phyloP scores from a whole-genome alignment of 2,113 vertebrate genomes.

The Nerophis ophidion region DNA sequence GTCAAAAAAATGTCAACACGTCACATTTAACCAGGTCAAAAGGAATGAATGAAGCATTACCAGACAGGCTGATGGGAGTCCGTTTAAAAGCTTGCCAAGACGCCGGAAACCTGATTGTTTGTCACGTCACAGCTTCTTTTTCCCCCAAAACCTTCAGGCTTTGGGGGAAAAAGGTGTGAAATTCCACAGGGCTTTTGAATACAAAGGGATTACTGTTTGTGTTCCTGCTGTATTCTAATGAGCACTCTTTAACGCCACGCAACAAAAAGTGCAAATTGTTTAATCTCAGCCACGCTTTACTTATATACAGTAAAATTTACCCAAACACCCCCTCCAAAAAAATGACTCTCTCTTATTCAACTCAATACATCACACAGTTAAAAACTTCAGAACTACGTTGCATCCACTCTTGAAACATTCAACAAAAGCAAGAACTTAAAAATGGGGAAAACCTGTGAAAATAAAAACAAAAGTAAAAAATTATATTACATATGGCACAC shows the following conservation, averaged over 20 bases:
- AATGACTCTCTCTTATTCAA: slow-evolving; percentile 45
- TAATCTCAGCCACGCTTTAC: slow-evolving; percentile 72
- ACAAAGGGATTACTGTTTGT: slow-evolving; percentile 38
- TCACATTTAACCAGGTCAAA: not conserved
- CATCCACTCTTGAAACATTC: slow-evolving; percentile 56
- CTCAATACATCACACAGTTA: slow-evolving; percentile 42
- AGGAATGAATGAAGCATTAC: not conserved
- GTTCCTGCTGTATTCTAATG: too few relatives aligned
- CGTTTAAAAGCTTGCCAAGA: not conserved
- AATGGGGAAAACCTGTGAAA: slow-evolving; percentile 17
- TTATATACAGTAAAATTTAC: slow-evolving; percentile 74
- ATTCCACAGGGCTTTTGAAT: slow-evolving; percentile 31
- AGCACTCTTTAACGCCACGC: not conserved
- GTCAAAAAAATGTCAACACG: too few relatives aligned
- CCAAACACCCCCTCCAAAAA: slow-evolving; percentile 39
- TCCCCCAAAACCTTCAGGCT: not conserved
- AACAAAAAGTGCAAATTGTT: slow-evolving; percentile 76
- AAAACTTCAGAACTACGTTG: slow-evolving; percentile 38
- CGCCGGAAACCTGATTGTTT: not conserved
- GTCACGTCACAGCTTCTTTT: too few relatives aligned
- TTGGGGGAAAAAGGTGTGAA: not conserved
- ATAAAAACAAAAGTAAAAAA: slow-evolving; percentile 33
- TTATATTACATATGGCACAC: slow-evolving; percentile 60
- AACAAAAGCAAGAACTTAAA: slow-evolving; percentile 49
- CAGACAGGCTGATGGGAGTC: not conserved